Conservation (phyloP, 2,888 invertebrate species). For the Morpho helenor region DNA sequence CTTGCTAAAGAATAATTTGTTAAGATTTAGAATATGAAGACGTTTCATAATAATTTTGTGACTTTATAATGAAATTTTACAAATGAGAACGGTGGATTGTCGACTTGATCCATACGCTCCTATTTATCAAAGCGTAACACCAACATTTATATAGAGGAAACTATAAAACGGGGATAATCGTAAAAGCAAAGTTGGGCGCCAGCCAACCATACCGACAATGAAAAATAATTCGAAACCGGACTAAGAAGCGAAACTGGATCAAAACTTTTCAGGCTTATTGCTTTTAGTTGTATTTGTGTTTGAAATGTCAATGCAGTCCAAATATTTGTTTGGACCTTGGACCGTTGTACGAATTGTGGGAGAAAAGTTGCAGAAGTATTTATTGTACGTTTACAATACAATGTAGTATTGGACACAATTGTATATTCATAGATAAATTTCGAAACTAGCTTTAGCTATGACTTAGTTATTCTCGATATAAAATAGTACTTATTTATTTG, state of each 20-base stretch:
- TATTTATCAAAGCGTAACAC: slow-evolving; percentile 41
- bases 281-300: slow-evolving; percentile 36
- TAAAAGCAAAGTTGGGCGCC: slow-evolving; percentile 69
- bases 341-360: slow-evolving; percentile 7
- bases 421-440: no score
- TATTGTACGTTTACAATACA: slow-evolving; percentile 1
- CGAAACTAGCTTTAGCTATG: no score
- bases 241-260: slow-evolving; percentile 37
- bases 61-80: no score
- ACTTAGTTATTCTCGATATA: no score
- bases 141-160: slow-evolving; percentile 71
- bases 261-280: slow-evolving; percentile 44
- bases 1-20: no score
- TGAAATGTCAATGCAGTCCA: slow-evolving; percentile 16
- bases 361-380: slow-evolving; percentile 1
- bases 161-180: slow-evolving; percentile 73
- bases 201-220: slow-evolving; percentile 67
- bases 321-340: slow-evolving; percentile 17
- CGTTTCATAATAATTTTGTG: no score
- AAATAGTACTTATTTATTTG: no score
- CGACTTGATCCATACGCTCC: slow-evolving; percentile 28
- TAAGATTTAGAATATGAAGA: no score
- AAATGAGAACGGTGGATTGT: background rate
- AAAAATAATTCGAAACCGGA: slow-evolving; percentile 60
- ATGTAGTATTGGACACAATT: background rate